These are phyloP conservation scores for Melinaea marsaeus DNA, from an alignment of 2,888 invertebrate genomes.

Conservation along the genomic window DNA sequence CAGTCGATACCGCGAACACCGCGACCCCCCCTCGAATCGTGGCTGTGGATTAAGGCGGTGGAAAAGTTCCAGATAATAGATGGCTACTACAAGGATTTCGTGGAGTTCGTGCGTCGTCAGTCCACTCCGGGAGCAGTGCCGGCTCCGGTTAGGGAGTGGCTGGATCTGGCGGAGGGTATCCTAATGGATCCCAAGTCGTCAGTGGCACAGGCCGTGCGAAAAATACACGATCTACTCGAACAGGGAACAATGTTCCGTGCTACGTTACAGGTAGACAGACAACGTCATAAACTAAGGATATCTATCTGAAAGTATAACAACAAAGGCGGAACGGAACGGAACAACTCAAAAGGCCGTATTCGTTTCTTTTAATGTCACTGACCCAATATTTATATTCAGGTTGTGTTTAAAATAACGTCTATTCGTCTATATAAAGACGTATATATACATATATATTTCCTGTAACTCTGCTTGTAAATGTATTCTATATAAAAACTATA, in stretches of 20 bases:
- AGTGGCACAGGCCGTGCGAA: slow-evolving; percentile 75
- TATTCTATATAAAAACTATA: slow-evolving; percentile 19
- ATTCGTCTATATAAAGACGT: no score
- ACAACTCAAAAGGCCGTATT: slow-evolving; percentile 24
- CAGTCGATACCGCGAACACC: slow-evolving; percentile 52
- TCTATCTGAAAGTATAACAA: slow-evolving; percentile 17
- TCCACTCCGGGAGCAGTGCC: slow-evolving; percentile 57
- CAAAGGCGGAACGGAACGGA: slow-evolving; percentile 20
- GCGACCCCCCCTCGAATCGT: slow-evolving; percentile 58
- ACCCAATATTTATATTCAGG: slow-evolving; percentile 34
- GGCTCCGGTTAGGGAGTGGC: slow-evolving; percentile 65
- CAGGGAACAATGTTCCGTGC: slow-evolving; percentile 82
- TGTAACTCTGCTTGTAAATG: background rate
- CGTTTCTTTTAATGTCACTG: slow-evolving; percentile 36
- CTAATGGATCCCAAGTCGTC: slow-evolving; percentile 80
- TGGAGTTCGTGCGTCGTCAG: slow-evolving; percentile 76
- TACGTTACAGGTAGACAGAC: slow-evolving; percentile 78
- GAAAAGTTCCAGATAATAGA: slow-evolving; percentile 80
- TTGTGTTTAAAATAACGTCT: background rate
- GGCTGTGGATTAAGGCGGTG: slow-evolving; percentile 81
- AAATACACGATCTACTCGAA: slow-evolving; percentile 79
- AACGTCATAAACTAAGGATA: no score
- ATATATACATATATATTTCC: no score
- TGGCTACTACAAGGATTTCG: slow-evolving; percentile 82
- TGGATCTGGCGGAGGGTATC: slow-evolving; percentile 81